phyloP scores from a whole-genome alignment of 2,113 vertebrate genomes.

The Albula glossodonta region DNA sequence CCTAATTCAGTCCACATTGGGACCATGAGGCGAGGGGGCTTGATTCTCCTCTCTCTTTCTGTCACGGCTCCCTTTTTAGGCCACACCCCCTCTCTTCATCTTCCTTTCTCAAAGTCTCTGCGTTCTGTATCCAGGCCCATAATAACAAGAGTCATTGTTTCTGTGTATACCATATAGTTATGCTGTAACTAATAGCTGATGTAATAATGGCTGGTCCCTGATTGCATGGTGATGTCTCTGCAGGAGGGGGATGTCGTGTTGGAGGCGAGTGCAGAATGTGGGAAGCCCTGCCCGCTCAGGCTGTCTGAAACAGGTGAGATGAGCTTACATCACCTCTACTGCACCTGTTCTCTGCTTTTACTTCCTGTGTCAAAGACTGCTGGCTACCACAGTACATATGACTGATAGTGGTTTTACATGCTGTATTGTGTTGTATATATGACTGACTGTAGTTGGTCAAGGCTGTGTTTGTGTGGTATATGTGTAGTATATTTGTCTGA shows the following conservation, averaged over 20 bases:
- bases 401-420: not conserved
- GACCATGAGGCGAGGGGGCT: not conserved
- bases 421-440: not conserved
- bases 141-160: not conserved
- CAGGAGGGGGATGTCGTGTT: slow-evolving; percentile 78
- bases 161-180: not conserved
- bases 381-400: not conserved
- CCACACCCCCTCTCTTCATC: no score
- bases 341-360: not conserved
- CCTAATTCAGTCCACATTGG: not conserved
- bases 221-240: slow-evolving; percentile 48
- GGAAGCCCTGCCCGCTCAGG: slow-evolving; percentile 81
- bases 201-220: no score
- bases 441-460: not conserved
- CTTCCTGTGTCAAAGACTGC: not conserved
- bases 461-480: not conserved
- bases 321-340: not conserved
- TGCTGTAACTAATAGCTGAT: not conserved
- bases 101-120: no score
- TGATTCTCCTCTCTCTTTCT: no score
- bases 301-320: slow-evolving; percentile 82
- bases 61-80: no score
- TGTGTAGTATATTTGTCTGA: not conserved
- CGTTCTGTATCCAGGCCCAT: no score
- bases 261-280: slow-evolving; percentile 81